phyloP scores from a whole-genome alignment of 1,140 invertebrate genomes.

The Procambarus virginalis region DNA sequence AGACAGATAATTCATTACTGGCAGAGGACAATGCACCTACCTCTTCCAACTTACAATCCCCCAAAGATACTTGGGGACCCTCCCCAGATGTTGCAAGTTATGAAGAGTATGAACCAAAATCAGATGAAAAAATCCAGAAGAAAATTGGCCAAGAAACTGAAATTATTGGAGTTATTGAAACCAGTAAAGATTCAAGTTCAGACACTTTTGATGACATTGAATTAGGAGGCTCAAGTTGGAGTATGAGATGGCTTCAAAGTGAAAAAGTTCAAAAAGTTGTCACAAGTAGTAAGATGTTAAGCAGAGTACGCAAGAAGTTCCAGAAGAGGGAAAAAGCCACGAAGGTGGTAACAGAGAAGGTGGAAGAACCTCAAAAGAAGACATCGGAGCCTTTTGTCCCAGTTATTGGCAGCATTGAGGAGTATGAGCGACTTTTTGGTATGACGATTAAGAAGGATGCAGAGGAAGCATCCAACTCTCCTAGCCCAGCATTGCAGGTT shows the following conservation, averaged over 20 bases:
- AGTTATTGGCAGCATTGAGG: conserved; percentile 72
- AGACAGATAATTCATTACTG: neutral
- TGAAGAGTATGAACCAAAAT: conserved; percentile 41
- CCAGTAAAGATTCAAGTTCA: conserved; percentile 31
- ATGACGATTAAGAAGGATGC: conserved; percentile 59
- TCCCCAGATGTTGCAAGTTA: neutral
- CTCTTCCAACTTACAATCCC: neutral
- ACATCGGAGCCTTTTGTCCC: conserved; percentile 55
- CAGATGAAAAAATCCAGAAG: conserved; percentile 1
- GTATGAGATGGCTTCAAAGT: conserved; percentile 72
- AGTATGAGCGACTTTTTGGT: conserved; percentile 72
- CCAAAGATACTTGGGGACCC: neutral
- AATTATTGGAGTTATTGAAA: conserved; percentile 69
- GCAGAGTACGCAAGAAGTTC: conserved; percentile 71
- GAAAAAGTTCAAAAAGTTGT: conserved; percentile 72
- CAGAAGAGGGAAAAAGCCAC: conserved; percentile 65
- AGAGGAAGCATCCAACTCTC: conserved; percentile 1
- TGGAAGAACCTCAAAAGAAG: conserved; percentile 28
- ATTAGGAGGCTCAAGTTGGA: conserved; percentile 71
- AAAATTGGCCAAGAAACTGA: conserved; percentile 50
- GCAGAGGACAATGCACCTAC: conserved; percentile 2
- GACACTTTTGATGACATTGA: conserved; percentile 53
- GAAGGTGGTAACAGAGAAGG: conserved; percentile 27
- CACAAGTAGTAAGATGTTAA: conserved; percentile 71
- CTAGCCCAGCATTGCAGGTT: neutral